These are phyloP conservation scores for Eupithecia exiguata DNA, from an alignment of 2,888 invertebrate genomes.

Conservation along the genomic window DNA sequence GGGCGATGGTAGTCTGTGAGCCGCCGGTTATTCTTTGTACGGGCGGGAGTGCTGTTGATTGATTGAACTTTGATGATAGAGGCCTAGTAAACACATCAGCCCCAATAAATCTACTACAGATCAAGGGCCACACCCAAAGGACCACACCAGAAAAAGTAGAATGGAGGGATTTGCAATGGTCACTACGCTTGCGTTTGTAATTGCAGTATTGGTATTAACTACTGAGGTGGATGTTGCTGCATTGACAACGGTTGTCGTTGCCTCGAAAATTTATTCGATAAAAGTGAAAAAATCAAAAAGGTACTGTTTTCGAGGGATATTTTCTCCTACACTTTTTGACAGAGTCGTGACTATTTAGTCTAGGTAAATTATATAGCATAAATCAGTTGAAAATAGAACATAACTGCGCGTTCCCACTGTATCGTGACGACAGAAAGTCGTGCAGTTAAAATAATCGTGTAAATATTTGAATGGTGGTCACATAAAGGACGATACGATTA, in stretches of 20 bases:
- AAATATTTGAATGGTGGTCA: no score
- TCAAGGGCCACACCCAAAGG: neutral
- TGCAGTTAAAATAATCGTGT: no score
- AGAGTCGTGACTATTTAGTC: neutral
- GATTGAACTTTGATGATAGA: neutral
- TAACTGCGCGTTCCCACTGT: no score
- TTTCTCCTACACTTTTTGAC: neutral
- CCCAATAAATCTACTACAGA: neutral
- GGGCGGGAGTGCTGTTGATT: neutral
- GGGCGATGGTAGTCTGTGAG: conserved; percentile 38
- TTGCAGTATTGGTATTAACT: neutral
- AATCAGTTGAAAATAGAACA: neutral
- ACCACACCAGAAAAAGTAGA: neutral
- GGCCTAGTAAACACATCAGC: neutral
- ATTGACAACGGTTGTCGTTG: neutral
- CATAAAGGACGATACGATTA: no score
- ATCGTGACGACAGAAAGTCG: no score
- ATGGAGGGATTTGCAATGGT: neutral
- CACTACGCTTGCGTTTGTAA: neutral
- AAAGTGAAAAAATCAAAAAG: neutral
- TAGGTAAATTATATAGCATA: neutral
- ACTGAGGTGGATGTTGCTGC: neutral
- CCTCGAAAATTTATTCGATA: no score
- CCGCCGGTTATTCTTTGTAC: conserved; percentile 2
- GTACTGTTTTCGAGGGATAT: neutral